phyloP scores from a whole-genome alignment of 2,113 vertebrate genomes.

The Hirundichthys speculiger region DNA sequence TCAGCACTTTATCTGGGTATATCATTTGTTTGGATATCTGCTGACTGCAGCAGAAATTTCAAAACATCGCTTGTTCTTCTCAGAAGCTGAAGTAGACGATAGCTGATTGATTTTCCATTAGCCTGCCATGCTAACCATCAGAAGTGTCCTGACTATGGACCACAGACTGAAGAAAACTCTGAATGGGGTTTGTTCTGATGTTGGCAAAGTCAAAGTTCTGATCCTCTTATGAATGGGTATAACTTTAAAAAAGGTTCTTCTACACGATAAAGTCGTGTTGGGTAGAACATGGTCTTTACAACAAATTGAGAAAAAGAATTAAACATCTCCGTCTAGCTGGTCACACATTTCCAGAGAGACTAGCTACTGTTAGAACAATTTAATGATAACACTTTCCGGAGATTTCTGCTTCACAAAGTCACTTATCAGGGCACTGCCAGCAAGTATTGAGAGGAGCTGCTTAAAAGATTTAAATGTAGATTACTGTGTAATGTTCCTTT shows the following conservation, averaged over 20 bases:
- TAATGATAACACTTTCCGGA: conserved; percentile 62
- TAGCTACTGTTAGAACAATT: conserved; percentile 64
- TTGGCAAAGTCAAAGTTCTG: not conserved
- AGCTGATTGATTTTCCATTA: not conserved
- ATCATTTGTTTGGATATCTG: not conserved
- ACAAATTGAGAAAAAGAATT: conserved; percentile 21
- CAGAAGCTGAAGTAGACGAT: too few relatives aligned
- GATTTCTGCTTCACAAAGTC: conserved; percentile 63
- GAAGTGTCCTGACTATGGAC: not conserved
- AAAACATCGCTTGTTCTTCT: not conserved
- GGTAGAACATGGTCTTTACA: not conserved
- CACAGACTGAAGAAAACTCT: not conserved
- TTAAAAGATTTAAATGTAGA: conserved; percentile 68
- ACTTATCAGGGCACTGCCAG: conserved; percentile 69
- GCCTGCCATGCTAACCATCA: not conserved
- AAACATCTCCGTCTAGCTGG: conserved; percentile 32
- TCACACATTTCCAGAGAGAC: conserved; percentile 44
- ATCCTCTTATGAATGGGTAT: conserved; percentile 7
- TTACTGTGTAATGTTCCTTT: conserved; percentile 42
- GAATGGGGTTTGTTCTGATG: conserved; percentile 10
- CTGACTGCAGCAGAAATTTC: not conserved
- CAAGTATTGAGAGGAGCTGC: conserved; percentile 59
- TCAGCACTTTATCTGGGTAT: too few relatives aligned
- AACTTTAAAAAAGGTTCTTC: too few relatives aligned
- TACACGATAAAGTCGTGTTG: too few relatives aligned